Evolutionary conservation across 2,888 invertebrate genomes (phyloP), one percentile per base, ranked within the genome.

Genomic region (Lapara coniferarum): DNA sequence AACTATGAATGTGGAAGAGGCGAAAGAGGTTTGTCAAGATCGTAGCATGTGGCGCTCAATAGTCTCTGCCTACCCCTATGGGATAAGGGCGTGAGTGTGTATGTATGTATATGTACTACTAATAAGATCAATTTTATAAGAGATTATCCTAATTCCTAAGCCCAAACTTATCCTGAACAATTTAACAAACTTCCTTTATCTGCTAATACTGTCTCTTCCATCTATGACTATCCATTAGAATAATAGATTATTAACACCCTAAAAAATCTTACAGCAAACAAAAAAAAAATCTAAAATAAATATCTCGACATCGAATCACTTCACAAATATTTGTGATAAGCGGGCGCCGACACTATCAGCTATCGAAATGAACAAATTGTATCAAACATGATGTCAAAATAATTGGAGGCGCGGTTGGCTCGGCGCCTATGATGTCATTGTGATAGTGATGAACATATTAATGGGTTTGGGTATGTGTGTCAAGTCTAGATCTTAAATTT

Each of bases 391-490:
- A 69, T 66, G 66, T 52, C 49, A 51, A 58, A 66, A 46, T 67
- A 52, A 66, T 66, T 69, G 58, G 69, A 69, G 58, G 69, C 51
- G 66, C 66, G 66, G 25, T 53, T 63, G 49, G 12, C 10, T 63
- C 63, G 68, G 68, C 68, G 68, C 63, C 68, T 53, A 53, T 69
- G 68, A 69, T 53, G 53, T 63, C 68, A 69, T 63, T 14, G 14
- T 30, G 68, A 14, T 59, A 63, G 19, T 49, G 63, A 19, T 63
- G 37, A 37, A 37, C 46, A 63, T 46, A 63, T 63, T 19, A 63
- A 63, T 63, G 19, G 46, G 55, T 19, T 55, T 12, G 7, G 4
- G 63, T 63, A 63, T 63, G 63, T 63, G 19, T 63, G 63, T 63
- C 63, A 63, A 46, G 63, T 49, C 63, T 63, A 63, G 63, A 63